These are phyloP conservation scores for Pogonognathellus flavescens DNA, from an alignment of 1,140 invertebrate species.

Conservation along the genomic window DNA sequence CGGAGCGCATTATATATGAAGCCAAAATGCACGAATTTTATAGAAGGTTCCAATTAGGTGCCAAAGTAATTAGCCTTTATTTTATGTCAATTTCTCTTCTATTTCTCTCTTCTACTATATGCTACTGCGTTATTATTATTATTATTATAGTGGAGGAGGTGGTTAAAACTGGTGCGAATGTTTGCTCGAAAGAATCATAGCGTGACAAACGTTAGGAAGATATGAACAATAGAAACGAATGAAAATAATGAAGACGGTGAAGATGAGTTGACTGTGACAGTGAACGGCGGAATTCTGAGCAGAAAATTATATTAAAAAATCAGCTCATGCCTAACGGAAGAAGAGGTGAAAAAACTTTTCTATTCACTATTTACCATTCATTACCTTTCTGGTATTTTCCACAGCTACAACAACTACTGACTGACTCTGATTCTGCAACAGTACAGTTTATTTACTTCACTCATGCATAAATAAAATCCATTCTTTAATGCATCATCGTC, in stretches of 20 bases:
- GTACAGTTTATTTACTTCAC: not conserved
- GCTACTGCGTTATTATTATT: not conserved
- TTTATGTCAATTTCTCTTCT: conserved; percentile 39
- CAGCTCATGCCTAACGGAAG: not conserved
- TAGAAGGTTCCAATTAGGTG: not conserved
- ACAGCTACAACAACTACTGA: not conserved
- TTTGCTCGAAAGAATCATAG: conserved; percentile 34
- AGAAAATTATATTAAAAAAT: conserved; percentile 30
- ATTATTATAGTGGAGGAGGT: too few relatives aligned
- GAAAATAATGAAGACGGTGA: conserved; percentile 8
- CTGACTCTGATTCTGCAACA: not conserved
- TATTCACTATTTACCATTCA: conserved; percentile 16
- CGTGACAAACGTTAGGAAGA: conserved; percentile 11
- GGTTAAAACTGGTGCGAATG: conserved; percentile 19
- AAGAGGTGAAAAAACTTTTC: conserved; percentile 42
- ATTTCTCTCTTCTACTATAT: not conserved
- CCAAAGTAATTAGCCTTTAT: conserved; percentile 25
- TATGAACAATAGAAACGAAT: not conserved
- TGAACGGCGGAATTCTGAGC: not conserved
- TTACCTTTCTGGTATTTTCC: not conserved
- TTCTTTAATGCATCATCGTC: too few relatives aligned
- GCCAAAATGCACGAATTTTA: too few relatives aligned
- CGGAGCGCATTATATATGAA: too few relatives aligned
- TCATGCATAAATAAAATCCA: too few relatives aligned
- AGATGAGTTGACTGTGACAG: conserved; percentile 30